Percentiles rank a stretch among this genome's conserved stretches.
Evolutionary conservation across 2,888 invertebrate species (phyloP).

Genomic region (Melinaea menophilus): DNA sequence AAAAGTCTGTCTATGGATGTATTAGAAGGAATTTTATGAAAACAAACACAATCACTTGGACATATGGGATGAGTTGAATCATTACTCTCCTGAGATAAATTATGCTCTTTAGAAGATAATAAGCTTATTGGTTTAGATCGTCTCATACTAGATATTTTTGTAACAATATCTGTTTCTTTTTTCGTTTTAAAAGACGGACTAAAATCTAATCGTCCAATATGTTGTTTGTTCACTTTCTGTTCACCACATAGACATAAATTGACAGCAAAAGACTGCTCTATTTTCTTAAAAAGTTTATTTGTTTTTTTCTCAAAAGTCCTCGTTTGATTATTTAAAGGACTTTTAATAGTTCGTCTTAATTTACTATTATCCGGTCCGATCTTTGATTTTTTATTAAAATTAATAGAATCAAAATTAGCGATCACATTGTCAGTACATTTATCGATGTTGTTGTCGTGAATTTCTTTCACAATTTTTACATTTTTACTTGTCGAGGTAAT

Average conservation of each 20-base stretch:
- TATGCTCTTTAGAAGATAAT: conserved; percentile 30
- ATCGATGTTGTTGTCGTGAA: conserved; percentile 15
- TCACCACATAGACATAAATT: conserved; percentile 58
- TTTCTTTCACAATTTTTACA: conserved; percentile 12
- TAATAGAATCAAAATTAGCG: background rate
- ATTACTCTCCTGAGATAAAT: conserved; percentile 26
- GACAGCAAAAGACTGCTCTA: conserved; percentile 50
- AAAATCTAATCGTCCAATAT: conserved; percentile 14
- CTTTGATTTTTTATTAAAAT: conserved; percentile 1
- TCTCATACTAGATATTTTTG: conserved; percentile 37
- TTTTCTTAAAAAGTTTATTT: conserved; percentile 32
- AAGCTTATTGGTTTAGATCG: conserved; percentile 44
- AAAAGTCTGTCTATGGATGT: conserved; percentile 61
- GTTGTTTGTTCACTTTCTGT: conserved; percentile 37
- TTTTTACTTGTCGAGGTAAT: conserved; percentile 15
- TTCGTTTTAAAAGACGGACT: conserved; percentile 33
- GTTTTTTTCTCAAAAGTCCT: conserved; percentile 23
- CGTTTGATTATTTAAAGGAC: conserved; percentile 16
- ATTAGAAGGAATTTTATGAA: conserved; percentile 60
- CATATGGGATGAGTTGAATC: conserved; percentile 36
- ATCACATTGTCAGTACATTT: conserved; percentile 3
- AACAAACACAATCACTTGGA: conserved; percentile 50
- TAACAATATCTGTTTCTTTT: conserved; percentile 32
- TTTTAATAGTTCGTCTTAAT: conserved; percentile 16
- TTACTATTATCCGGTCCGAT: background rate